Evolutionary conservation across 2,888 invertebrate species (phyloP).

Genomic region (Geotrupes spiniger): DNA sequence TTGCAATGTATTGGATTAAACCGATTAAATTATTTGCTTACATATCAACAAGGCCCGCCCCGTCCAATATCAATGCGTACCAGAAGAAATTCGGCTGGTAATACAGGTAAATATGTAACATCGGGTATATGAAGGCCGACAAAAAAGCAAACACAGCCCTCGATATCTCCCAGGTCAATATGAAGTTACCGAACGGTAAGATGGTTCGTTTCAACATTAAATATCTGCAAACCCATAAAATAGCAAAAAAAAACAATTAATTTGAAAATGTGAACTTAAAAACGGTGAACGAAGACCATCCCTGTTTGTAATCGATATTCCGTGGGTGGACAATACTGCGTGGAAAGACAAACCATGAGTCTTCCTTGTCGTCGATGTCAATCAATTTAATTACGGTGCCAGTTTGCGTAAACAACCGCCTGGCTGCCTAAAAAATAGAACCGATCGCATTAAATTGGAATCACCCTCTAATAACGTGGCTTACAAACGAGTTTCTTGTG

Average conservation of each 20-base stretch:
- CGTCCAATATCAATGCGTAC: conserved; percentile 19
- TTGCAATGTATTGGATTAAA: no score
- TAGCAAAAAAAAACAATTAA: no score
- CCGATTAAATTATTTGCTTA: no score
- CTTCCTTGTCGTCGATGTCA: conserved; percentile 17
- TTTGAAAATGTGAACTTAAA: conserved; percentile 14
- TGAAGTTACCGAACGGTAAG: conserved; percentile 31
- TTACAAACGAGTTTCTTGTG: no score
- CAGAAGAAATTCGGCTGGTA: conserved; percentile 15
- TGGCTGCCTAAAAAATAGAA: conserved; percentile 25
- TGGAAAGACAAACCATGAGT: conserved; percentile 30
- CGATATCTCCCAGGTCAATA: conserved; percentile 30
- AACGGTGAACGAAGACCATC: conserved; percentile 22
- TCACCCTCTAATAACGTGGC: no score
- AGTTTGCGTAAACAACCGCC: conserved; percentile 20
- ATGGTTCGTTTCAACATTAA: conserved; percentile 30
- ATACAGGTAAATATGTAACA: conserved; percentile 22
- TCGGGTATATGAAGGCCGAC: conserved; percentile 25
- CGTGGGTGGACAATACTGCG: conserved; percentile 21
- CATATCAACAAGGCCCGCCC: conserved; percentile 27
- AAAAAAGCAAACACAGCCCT: conserved; percentile 25
- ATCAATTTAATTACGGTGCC: conserved; percentile 10
- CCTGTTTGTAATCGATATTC: conserved; percentile 26
- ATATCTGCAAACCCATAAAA: conserved; percentile 23
- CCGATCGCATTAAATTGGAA: no score